Evolutionary conservation across 2,113 vertebrate genomes (phyloP).

Genomic region (Anhinga rufa): DNA sequence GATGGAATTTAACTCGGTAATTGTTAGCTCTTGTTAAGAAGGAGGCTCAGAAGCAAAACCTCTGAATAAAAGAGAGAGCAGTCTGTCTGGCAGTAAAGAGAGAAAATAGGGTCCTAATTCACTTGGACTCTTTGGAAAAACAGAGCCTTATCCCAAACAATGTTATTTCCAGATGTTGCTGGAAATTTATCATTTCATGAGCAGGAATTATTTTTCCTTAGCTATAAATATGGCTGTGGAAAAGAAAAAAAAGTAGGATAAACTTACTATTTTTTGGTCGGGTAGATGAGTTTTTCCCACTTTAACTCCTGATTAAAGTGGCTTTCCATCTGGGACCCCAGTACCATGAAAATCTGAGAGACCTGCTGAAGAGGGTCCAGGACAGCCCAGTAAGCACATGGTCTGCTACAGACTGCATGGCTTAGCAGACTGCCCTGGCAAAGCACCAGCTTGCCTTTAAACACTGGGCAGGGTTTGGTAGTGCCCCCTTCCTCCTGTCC

Average conservation of each 20-base stretch:
- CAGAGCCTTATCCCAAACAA: not conserved
- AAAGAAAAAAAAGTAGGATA: not conserved
- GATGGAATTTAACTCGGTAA: not conserved
- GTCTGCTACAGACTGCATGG: not conserved
- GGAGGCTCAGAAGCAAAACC: not conserved
- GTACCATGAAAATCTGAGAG: not conserved
- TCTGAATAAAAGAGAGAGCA: not conserved
- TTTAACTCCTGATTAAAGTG: not conserved
- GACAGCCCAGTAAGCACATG: not conserved
- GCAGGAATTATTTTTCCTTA: not conserved
- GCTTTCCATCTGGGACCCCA: not conserved
- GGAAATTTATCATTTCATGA: fast-evolving
- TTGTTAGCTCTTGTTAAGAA: not conserved
- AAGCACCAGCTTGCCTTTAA: not conserved
- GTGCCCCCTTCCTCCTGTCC: not conserved
- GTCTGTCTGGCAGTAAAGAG: not conserved
- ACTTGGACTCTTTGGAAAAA: not conserved
- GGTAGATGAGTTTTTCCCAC: not conserved
- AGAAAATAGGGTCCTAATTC: not conserved
- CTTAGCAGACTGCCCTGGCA: not conserved
- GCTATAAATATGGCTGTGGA: not conserved
- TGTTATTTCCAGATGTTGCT: not conserved
- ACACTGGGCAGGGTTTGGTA: not conserved
- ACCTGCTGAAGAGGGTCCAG: not conserved
- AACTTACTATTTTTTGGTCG: not conserved